Percentiles rank a stretch among this genome's conserved stretches.
These are phyloP conservation scores for Sphecodes monilicornis DNA, from an alignment of 2,888 invertebrate species.

Conservation along the genomic window DNA sequence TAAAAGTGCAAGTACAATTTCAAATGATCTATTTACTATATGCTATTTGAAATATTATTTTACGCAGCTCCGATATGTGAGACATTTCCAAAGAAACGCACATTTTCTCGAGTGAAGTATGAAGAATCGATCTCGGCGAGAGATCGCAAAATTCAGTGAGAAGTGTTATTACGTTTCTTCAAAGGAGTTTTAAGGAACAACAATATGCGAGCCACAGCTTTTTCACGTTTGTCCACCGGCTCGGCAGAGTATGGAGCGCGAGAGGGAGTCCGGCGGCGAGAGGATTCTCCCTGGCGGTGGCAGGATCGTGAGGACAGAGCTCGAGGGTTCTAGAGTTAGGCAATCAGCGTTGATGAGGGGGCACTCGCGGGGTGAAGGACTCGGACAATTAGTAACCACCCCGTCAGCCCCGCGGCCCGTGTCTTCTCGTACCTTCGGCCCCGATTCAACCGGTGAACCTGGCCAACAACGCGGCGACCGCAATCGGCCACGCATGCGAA, in stretches of 20 bases:
- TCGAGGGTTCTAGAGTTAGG: slow-evolving; percentile 83
- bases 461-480: slow-evolving; percentile 66
- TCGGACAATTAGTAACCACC: slow-evolving; percentile 83
- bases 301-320: slow-evolving; percentile 72
- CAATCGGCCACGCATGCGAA: slow-evolving; percentile 77
- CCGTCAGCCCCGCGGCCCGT: slow-evolving; percentile 52
- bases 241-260: not conserved
- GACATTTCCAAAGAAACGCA: too few species aligned
- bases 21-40: too few species aligned
- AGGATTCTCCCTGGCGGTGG: slow-evolving; percentile 43
- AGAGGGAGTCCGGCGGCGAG: slow-evolving; percentile 31
- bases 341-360: slow-evolving; percentile 84
- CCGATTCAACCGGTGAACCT: slow-evolving; percentile 53
- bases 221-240: not conserved
- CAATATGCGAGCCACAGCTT: not conserved
- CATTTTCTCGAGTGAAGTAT: too few species aligned
- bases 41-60: too few species aligned
- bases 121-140: too few species aligned
- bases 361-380: slow-evolving; percentile 75
- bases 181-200: not conserved
- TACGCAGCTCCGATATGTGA: too few species aligned
- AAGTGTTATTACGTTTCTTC: not conserved
- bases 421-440: slow-evolving; percentile 60
- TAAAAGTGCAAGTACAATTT: too few species aligned
- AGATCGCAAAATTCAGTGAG: too few species aligned